Base-by-base conservation (phyloP, 2,888 invertebrate species). In the Lasiommata megera region DNA sequence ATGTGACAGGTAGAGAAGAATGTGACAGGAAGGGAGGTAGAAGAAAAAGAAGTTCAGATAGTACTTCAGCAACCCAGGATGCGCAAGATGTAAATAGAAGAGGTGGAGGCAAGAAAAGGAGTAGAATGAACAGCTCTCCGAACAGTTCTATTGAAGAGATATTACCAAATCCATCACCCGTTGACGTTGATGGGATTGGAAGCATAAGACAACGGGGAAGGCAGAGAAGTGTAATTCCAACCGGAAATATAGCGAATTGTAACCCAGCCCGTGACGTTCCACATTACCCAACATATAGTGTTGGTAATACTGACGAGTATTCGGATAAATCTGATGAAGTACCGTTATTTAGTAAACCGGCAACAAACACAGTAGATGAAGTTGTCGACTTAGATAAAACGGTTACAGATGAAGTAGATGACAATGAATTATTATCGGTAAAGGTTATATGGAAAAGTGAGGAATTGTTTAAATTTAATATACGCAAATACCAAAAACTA, bases 381-480 rank as follows among this genome's bases (percentile, higher is more conserved):
- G 18, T 72, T 0, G 8, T 77, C 5, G 68, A 62, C 1, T n/a
- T 50, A 12, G 54, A 58, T 28, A 17, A 54, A 8, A 6, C 6
- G 0, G 68, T 70, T 7, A 74, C 79, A n/a, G 78, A 82, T 1
- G 60, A 66, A 0, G 28, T 76, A 3, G 78, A 79, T 18, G 84
- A 87, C 3, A 88, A 89, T 1, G 88, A 91, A 61, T 87, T 86
- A 62, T 48, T 90, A 36, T 85, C 88, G 0, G 82, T 92, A 0
- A 91, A 90, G 79, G 88, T 92, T 0, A 80, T 81, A 48, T 92
- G 91, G 91, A 82, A 82, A 54, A 88, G 72, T 55, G 65, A 72
- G 0, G 87, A 90, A n/a, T 71, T 79, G 11, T 69, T 79, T 28
- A 83, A 79, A 58, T 92, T 92, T 52, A 77, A 67, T 5, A 79